phyloP scores from a whole-genome alignment of 2,797 vertebrate species.

The Lerista edwardsae region DNA sequence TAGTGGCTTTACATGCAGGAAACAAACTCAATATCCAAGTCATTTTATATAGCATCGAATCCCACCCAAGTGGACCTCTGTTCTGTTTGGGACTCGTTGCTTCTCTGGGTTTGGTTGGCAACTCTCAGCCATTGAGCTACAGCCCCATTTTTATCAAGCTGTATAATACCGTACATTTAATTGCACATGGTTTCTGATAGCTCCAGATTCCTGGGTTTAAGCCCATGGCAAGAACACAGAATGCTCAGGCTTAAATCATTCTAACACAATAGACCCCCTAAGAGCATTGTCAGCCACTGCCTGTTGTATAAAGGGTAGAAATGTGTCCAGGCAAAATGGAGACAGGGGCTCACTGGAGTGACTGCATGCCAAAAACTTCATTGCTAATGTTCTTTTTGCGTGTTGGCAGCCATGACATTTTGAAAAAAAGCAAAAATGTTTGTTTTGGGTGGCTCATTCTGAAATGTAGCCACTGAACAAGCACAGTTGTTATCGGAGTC shows the following conservation, averaged over 20 bases:
- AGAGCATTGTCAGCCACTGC: too few relatives aligned
- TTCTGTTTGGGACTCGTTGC: too few relatives aligned
- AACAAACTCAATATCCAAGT: not conserved
- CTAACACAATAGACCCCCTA: not conserved
- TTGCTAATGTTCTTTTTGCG: constrained; percentile 35
- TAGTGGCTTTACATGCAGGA: not conserved
- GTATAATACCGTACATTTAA: not conserved
- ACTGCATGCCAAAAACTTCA: constrained; percentile 7
- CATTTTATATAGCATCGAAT: not conserved
- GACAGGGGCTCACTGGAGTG: not conserved
- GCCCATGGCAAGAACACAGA: not conserved
- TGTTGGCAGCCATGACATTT: not conserved
- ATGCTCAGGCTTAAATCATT: not conserved
- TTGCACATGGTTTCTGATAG: not conserved
- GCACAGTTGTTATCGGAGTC: not conserved
- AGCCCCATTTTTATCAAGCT: not conserved
- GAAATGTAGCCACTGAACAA: not conserved
- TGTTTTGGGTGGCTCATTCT: not conserved
- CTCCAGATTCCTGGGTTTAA: not conserved
- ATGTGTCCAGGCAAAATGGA: constrained; percentile 43
- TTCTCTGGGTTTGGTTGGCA: too few relatives aligned
- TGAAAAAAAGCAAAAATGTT: not conserved
- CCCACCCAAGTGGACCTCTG: not conserved
- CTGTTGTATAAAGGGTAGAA: constrained; percentile 20
- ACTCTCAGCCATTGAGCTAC: too few relatives aligned